Evolutionary conservation across 1,140 invertebrate genomes (phyloP).

Genomic region (Tetranychus cinnabarinus): DNA sequence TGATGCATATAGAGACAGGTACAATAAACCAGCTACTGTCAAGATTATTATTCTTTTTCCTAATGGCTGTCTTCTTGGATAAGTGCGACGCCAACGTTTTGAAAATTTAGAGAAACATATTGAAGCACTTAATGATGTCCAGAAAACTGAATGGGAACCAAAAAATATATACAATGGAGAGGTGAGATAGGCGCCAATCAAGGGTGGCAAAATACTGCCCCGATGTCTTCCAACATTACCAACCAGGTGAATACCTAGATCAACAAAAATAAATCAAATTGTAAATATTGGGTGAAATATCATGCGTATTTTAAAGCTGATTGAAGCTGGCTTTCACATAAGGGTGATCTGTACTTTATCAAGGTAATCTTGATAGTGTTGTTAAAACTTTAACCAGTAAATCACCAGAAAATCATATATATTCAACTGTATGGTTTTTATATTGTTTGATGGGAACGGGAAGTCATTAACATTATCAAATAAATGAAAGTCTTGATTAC

Average conservation of each 20-base stretch:
- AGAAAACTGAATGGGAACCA: constrained; percentile 27
- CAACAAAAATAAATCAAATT: neutral
- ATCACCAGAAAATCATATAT: too few relatives aligned
- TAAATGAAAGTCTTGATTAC: too few relatives aligned
- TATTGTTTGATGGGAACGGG: too few relatives aligned
- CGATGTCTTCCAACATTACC: constrained; percentile 64
- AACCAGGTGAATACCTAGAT: constrained; percentile 55
- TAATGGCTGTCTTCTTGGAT: constrained; percentile 25
- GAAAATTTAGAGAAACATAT: constrained; percentile 24
- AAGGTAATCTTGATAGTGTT: too few relatives aligned
- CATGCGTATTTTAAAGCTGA: neutral
- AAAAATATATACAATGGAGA: constrained; percentile 34
- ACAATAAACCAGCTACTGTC: constrained; percentile 34
- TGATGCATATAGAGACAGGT: constrained; percentile 42
- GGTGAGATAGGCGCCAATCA: constrained; percentile 38
- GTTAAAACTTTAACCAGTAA: too few relatives aligned
- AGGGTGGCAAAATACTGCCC: constrained; percentile 37
- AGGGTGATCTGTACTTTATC: too few relatives aligned
- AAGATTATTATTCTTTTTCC: constrained; percentile 25
- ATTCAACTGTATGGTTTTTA: too few relatives aligned
- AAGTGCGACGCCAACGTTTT: constrained; percentile 47
- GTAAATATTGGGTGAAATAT: neutral
- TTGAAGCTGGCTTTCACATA: neutral
- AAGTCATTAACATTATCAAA: too few relatives aligned
- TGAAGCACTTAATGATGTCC: constrained; percentile 8